phyloP scores from a whole-genome alignment of 2,797 vertebrate species.

The Coranthus polyacanthus region DNA sequence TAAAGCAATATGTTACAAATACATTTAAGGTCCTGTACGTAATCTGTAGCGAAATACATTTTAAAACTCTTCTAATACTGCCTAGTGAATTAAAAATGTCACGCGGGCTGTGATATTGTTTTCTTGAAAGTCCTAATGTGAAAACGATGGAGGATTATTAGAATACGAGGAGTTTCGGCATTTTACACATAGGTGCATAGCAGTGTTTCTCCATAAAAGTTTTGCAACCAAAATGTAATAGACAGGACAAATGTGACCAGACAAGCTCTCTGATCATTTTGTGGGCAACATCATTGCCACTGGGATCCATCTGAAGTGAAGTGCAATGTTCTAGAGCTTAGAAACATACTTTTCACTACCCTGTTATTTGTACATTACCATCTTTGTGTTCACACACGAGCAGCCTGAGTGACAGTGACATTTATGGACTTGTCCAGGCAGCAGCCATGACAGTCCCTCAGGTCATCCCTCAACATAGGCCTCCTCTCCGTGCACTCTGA shows the following conservation, averaged over 20 bases:
- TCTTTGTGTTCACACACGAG: conserved; percentile 68
- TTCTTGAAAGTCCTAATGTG: conserved; percentile 4
- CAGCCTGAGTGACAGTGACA: conserved; percentile 74
- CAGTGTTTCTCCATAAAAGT: background rate
- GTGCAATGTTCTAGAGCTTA: conserved; percentile 42
- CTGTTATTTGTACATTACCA: conserved; percentile 36
- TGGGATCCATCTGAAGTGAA: conserved; percentile 25
- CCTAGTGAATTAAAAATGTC: conserved; percentile 15
- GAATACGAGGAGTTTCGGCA: conserved; percentile 1
- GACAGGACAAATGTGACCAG: conserved; percentile 14
- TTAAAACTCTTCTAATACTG: background rate
- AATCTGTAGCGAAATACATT: background rate
- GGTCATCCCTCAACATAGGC: conserved; percentile 17
- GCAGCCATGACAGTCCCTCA: conserved; percentile 39
- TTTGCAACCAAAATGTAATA: conserved; percentile 8
- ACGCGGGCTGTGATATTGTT: conserved; percentile 1
- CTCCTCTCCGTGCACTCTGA: conserved; percentile 12
- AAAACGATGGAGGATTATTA: conserved; percentile 19
- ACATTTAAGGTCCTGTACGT: too few relatives aligned
- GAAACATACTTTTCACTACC: conserved; percentile 33
- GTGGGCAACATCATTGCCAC: conserved; percentile 11
- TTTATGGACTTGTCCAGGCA: conserved; percentile 69
- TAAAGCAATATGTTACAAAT: too few relatives aligned
- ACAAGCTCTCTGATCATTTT: background rate
- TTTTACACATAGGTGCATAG: conserved; percentile 27